Percentiles rank a stretch among this genome's conserved stretches.
phyloP scores from a whole-genome alignment of 2,888 invertebrate species.

The Stenchaetothrips biformis region DNA sequence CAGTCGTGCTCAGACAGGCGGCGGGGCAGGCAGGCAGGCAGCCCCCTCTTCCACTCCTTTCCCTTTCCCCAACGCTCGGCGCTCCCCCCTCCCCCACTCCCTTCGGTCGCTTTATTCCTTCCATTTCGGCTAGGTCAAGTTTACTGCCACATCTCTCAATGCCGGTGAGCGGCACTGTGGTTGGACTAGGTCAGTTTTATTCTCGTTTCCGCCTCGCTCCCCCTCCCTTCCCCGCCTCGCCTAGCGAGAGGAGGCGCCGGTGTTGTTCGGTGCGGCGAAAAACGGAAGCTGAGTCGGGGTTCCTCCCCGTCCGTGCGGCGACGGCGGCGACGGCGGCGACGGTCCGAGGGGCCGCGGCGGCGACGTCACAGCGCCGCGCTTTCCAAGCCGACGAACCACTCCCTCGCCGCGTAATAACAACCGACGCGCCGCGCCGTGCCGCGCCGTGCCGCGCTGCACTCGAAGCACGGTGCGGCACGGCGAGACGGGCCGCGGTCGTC shows the following conservation, averaged over 20 bases:
- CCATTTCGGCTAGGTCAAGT: constrained; percentile 24
- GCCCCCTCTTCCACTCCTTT: constrained; percentile 26
- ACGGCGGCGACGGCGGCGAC: neutral
- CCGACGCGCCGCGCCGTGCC: neutral
- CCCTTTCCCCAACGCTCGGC: constrained; percentile 29
- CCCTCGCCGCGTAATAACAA: constrained; percentile 2
- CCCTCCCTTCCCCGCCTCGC: neutral
- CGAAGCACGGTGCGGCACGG: neutral
- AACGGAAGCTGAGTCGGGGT: neutral
- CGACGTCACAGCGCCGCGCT: neutral
- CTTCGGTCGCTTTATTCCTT: constrained; percentile 35
- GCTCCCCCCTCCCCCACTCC: constrained; percentile 37
- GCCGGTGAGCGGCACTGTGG: constrained; percentile 29
- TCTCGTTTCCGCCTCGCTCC: neutral
- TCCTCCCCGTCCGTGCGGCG: neutral
- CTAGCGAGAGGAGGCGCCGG: neutral
- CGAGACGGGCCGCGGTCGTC: neutral
- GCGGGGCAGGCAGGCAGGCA: neutral
- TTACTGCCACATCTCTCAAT: constrained; percentile 24
- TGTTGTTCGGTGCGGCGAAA: neutral
- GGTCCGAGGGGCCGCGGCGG: neutral
- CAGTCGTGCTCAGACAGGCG: constrained; percentile 40
- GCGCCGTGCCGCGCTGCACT: neutral
- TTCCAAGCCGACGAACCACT: neutral
- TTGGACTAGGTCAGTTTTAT: constrained; percentile 22